These are phyloP conservation scores for Irena cyanogastra DNA, from an alignment of 2,113 vertebrate species.

Conservation along the genomic window DNA sequence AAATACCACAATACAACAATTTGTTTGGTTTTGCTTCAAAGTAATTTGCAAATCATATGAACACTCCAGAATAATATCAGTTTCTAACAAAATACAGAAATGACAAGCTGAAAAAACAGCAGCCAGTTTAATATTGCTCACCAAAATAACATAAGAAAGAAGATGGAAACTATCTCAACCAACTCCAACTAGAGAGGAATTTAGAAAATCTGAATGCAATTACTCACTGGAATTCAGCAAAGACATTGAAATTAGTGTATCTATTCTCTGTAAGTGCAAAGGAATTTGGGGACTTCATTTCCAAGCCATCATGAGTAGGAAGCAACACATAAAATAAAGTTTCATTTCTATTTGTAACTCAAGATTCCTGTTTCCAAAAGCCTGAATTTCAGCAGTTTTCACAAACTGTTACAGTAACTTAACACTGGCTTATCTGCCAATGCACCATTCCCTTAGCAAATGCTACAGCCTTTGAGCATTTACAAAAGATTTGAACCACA, in stretches of 20 bases:
- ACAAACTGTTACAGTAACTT: background rate
- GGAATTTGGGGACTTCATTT: background rate
- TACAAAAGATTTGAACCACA: background rate
- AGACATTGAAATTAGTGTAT: background rate
- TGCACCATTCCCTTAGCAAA: background rate
- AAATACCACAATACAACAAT: background rate
- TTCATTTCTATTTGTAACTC: background rate
- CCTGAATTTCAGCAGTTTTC: background rate
- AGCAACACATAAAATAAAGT: background rate
- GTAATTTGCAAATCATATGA: background rate
- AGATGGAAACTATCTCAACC: background rate
- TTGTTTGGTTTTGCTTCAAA: background rate
- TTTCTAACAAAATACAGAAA: background rate
- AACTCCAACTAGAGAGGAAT: background rate
- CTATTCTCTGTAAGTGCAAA: background rate
- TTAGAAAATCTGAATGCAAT: background rate
- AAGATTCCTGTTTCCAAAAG: background rate
- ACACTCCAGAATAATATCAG: background rate
- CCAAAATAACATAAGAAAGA: background rate
- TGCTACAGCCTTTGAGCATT: background rate
- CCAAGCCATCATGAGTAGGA: background rate
- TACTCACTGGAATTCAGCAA: background rate
- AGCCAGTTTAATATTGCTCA: background rate
- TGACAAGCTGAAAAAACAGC: background rate
- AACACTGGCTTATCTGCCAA: background rate